Evolutionary conservation across 2,888 invertebrate species (phyloP), one percentile per base, ranked within the genome.

Genomic region (Saturnia japonica): DNA sequence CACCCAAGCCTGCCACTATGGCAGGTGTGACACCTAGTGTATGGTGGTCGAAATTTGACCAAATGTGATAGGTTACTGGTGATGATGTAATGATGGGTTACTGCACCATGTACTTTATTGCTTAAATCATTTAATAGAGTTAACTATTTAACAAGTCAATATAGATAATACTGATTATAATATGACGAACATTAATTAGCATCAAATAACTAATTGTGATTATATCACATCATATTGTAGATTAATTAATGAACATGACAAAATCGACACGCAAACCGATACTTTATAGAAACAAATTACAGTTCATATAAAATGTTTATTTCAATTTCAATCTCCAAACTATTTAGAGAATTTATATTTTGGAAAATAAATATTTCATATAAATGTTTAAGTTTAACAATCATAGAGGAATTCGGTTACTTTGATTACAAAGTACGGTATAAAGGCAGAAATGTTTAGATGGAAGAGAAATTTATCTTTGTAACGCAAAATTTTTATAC

Each of bases 391-490:
- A 34, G 34, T 57, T 25, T 22, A 54, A 54, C 14, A 8, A 57
- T 7, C 16, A 62, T 16, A 16, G 34, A 64, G n/a, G 40, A 64
- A 64, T 40, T 57, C n/a, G 42, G 54, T 66, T 34, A 54, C 43
- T 66, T 43, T 51, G 70, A 51, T n/a, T 67, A 47, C 51, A 70
- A 73, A 70, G 28, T 60, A 28, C 28, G 14, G 47, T 66, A 60
- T 70, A 73, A 77, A 54, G 51, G 51, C 66, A 64, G 62, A 76
- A 73, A 73, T 71, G 28, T 77, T 76, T 75, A 71, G 70, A 70
- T 74, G 74, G 68, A 74, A 73, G 71, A 54, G 72, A 72, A 77
- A 74, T 68, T 76, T 79, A 45, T 66, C 42, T 51, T 67, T 47
- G 54, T 42, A 69, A 40, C 25, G 42, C 28, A 34, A 67, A 74